Evolutionary conservation across 2,113 vertebrate species (phyloP).

Genomic region (Vimba vimba): DNA sequence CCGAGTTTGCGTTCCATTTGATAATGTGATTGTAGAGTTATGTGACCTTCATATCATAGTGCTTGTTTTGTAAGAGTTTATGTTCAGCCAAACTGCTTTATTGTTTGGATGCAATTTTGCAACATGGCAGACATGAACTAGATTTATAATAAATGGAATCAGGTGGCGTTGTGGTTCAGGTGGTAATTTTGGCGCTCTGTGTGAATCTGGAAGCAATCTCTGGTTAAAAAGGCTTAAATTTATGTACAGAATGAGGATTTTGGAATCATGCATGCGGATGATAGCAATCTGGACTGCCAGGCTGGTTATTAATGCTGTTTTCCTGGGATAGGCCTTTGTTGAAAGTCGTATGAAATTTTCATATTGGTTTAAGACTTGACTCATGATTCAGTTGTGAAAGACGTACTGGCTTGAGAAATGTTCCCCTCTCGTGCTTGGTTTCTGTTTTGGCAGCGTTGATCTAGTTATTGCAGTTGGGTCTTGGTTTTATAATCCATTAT

Average conservation of each 20-base stretch:
- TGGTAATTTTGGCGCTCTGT: neutral
- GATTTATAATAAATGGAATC: slow-evolving; percentile 4
- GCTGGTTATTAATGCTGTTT: neutral
- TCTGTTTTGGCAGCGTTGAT: neutral
- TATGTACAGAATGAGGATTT: neutral
- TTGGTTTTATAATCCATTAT: slow-evolving; percentile 3
- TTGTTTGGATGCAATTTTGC: neutral
- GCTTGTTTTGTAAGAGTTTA: neutral
- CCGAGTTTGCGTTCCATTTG: neutral
- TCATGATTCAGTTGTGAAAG: neutral
- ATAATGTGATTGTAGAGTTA: neutral
- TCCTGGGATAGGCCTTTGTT: neutral
- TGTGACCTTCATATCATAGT: neutral
- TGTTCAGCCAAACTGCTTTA: neutral
- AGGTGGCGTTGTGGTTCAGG: slow-evolving; percentile 3
- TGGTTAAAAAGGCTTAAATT: neutral
- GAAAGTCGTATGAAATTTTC: neutral
- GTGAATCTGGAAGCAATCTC: neutral
- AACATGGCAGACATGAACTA: neutral
- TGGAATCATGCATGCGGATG: neutral
- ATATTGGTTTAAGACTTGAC: neutral
- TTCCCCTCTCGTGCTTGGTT: neutral
- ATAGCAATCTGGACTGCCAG: neutral
- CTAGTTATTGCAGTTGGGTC: neutral
- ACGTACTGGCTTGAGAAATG: neutral